phyloP scores from a whole-genome alignment of 2,113 vertebrate species.

The Geothlypis trichas region DNA sequence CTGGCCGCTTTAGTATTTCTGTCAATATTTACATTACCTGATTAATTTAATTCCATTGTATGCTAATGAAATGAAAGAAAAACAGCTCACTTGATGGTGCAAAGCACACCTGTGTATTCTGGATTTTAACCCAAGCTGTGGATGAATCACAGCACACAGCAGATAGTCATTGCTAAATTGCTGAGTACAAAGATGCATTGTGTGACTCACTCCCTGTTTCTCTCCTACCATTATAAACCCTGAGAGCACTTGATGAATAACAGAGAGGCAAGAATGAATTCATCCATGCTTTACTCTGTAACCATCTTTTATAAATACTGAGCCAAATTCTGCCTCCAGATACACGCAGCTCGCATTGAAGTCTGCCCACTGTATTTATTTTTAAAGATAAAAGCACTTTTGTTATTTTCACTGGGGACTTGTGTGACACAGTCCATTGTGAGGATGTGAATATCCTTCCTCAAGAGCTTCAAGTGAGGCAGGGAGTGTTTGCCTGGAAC shows the following conservation, averaged over 20 bases:
- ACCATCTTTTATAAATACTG: conserved; percentile 32
- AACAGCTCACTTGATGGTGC: background rate
- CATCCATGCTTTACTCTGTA: conserved; percentile 47
- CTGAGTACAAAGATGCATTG: conserved; percentile 2
- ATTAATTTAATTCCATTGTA: background rate
- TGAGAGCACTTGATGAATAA: conserved; percentile 44
- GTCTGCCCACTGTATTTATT: conserved; percentile 48
- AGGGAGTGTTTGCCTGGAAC: background rate
- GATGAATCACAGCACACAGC: background rate
- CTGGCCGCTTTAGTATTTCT: background rate
- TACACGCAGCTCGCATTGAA: conserved; percentile 27
- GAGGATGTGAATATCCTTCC: conserved; percentile 21
- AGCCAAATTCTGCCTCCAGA: conserved; percentile 53
- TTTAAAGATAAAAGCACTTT: conserved; percentile 62
- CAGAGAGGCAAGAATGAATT: conserved; percentile 44
- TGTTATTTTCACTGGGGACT: conserved; percentile 43
- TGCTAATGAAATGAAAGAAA: background rate
- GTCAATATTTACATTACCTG: background rate
- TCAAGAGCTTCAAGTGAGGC: background rate
- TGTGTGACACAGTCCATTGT: conserved; percentile 19
- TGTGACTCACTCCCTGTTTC: conserved; percentile 31
- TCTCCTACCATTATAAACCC: conserved; percentile 39
- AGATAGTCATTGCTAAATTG: background rate
- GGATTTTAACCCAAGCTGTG: background rate
- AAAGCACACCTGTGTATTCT: background rate